A percentile compares a stretch with the other conserved stretches of the same genome.
Conservation (phyloP, 2,888 invertebrate genomes). For the Drosophila koepferae region DNA sequence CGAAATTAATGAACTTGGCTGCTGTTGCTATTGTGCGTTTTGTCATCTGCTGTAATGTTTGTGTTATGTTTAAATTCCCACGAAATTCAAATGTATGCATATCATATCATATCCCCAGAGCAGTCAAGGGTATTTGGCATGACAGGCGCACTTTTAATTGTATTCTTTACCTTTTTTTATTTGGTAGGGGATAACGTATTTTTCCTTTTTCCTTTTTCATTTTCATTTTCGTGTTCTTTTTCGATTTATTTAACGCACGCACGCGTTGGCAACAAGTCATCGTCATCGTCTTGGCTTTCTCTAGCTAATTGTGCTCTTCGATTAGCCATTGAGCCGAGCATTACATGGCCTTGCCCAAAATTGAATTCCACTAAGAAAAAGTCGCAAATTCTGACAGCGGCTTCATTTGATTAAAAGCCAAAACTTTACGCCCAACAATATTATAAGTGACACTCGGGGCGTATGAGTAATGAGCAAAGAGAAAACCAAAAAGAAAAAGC, state of each 20-base stretch:
- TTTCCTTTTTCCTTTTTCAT: neutral
- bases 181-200: neutral
- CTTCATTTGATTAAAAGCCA: constrained; percentile 72
- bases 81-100: neutral
- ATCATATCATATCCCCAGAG: too few species aligned
- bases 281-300: constrained; percentile 13
- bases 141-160: constrained; percentile 17
- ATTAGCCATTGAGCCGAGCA: constrained; percentile 43
- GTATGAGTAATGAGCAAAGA: constrained; percentile 51
- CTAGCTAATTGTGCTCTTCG: constrained; percentile 66
- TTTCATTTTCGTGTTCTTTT: neutral
- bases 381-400: constrained; percentile 20
- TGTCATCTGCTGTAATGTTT: neutral
- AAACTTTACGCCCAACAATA: constrained; percentile 14
- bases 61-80: neutral
- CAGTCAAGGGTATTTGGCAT: constrained; percentile 7
- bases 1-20: neutral
- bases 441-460: constrained; percentile 14
- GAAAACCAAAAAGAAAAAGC: neutral
- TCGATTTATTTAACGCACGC: constrained; percentile 53
- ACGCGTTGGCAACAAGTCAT: constrained; percentile 66
- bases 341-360: constrained; percentile 49
- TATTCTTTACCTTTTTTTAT: constrained; percentile 10
- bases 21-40: neutral
- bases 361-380: constrained; percentile 40